Base-by-base conservation (phyloP, 2,113 vertebrate genomes). In the Caracal caracal region DNA sequence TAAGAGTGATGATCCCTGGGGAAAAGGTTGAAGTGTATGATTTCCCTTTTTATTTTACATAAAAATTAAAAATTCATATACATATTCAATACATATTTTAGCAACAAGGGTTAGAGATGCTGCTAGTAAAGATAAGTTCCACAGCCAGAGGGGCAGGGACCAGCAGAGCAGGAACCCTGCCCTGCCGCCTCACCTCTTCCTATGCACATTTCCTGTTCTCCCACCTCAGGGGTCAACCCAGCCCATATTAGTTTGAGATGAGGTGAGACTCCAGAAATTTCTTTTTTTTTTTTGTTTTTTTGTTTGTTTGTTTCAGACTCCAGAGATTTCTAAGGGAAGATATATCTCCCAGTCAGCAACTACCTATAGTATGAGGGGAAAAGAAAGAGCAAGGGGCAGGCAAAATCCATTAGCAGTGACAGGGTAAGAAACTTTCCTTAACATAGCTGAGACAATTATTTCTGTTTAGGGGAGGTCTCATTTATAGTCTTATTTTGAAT, bases 1-100 rank as follows among this genome's bases (percentile, higher is more conserved):
- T 96, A 89, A 91, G 88, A 90, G 68, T 80, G 65, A 88, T 88
- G 76, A 78, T 19, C 68, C 92, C 70, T 88, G 43, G 37, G 43
- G 78, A 95, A 5, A 94, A 35, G 33, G 53, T 0, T 94, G 35
- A n/a, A 88, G 6, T 43, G 2, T n/a, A 88, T 59, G 15, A 92
- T 33, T 75, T 96, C 88, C 70, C 28, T n/a, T 83, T 85, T 90
- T 91, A 92, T 89, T 82, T 94, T 66, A 90, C 3, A 28, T 30
- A 1, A 68, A 92, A 88, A 70, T 51, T 70, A 70, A 93, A 97
- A 93, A 82, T 30, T 61, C 63, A 96, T 26, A 82, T n/a, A 53
- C 63, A 93, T 26, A 63, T 17, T 53, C 28, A 51, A 17, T 80
- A 80, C 12, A 33, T n/a, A 68, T 33, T 88, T 93, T 53, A 92